Percentiles rank a stretch among this genome's conserved stretches.
These are phyloP conservation scores for Nothocercus julius DNA, from an alignment of 2,113 vertebrate genomes.

Conservation along the genomic window DNA sequence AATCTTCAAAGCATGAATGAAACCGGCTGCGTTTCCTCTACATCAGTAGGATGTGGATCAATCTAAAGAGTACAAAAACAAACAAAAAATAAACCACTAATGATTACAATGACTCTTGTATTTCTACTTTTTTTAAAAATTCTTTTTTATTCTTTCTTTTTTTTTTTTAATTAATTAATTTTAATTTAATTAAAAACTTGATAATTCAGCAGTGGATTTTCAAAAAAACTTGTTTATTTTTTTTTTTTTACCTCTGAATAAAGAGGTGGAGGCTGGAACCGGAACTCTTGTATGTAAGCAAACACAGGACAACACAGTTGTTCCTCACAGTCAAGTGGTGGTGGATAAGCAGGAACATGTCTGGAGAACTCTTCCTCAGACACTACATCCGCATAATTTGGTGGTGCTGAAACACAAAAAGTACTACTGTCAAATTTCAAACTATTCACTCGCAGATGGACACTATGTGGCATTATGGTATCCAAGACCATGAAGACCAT, in stretches of 20 bases:
- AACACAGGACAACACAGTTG: conserved; percentile 76
- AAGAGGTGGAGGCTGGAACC: conserved; percentile 85
- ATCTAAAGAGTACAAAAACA: conserved; percentile 63
- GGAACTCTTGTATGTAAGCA: conserved; percentile 83
- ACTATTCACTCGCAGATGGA: neutral
- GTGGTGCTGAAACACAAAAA: conserved; percentile 77
- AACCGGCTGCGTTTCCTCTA: conserved; percentile 67
- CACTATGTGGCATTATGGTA: neutral
- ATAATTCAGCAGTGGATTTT: neutral
- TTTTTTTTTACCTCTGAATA: conserved; percentile 82
- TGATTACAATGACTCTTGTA: conserved; percentile 20
- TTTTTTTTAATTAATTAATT: too few relatives aligned
- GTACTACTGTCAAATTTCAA: neutral
- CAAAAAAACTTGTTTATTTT: neutral
- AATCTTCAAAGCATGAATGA: conserved; percentile 74
- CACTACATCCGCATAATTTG: conserved; percentile 85
- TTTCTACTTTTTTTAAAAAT: neutral
- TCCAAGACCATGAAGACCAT: neutral
- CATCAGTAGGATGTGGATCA: conserved; percentile 78
- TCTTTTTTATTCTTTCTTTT: too few relatives aligned
- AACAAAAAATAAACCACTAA: neutral
- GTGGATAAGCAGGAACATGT: conserved; percentile 67
- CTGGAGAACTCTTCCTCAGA: conserved; percentile 82
- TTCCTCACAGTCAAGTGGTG: conserved; percentile 67
- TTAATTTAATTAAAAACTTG: neutral